Evolutionary conservation across 2,113 vertebrate genomes (phyloP).

Genomic region (Dasyprocta punctata): DNA sequence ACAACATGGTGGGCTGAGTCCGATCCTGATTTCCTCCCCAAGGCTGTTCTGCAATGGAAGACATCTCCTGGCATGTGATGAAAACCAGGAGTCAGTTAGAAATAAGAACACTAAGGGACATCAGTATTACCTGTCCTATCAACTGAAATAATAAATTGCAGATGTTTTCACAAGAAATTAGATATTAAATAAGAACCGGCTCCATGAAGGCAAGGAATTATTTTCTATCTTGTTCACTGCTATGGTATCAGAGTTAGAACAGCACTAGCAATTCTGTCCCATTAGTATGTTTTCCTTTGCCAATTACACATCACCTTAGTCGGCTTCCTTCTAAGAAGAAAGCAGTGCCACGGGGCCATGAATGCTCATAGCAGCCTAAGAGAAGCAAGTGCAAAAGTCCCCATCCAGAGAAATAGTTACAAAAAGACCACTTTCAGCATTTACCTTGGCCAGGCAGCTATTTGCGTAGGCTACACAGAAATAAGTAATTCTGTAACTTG

Average conservation of each 20-base stretch:
- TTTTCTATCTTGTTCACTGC: background rate
- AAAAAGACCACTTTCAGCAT: background rate
- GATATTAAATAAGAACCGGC: background rate
- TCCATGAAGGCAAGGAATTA: background rate
- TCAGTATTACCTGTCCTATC: accelerated
- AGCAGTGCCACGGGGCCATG: too few relatives aligned
- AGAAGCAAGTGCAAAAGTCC: background rate
- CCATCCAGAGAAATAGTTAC: background rate
- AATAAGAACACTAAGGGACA: background rate
- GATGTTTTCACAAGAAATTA: background rate
- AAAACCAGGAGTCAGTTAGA: background rate
- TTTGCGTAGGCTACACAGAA: background rate
- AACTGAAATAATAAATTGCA: background rate
- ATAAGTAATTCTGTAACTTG: background rate
- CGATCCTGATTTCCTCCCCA: background rate
- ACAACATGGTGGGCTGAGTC: accelerated
- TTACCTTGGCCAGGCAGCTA: background rate
- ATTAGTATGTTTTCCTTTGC: background rate
- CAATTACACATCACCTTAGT: background rate
- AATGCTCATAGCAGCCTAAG: accelerated
- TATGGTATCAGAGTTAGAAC: background rate
- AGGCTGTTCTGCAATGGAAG: background rate
- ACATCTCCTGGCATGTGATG: background rate
- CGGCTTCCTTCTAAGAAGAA: background rate
- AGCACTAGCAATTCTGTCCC: background rate